Evolutionary conservation across 2,113 vertebrate species (phyloP).

Genomic region (Lipotes vexillifer): DNA sequence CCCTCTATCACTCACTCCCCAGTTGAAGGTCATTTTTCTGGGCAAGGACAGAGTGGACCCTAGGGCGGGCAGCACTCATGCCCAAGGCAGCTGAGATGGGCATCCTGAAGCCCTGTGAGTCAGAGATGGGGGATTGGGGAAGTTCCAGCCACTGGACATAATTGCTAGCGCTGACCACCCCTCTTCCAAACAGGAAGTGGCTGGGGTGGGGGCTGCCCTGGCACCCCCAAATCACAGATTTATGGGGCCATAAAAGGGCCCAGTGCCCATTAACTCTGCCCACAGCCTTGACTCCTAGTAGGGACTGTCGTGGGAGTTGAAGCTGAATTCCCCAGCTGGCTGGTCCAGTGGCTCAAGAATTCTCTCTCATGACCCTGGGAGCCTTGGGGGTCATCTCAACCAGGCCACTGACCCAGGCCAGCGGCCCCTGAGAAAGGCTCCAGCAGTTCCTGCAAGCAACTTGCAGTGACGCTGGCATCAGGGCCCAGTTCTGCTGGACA

Average conservation of each 20-base stretch:
- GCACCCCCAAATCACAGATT: constrained; percentile 58
- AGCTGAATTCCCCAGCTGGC: not conserved
- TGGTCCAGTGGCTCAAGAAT: not conserved
- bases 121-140: constrained; percentile 35
- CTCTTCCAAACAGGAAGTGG: constrained; percentile 73
- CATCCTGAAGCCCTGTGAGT: constrained; percentile 32
- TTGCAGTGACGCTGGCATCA: constrained; percentile 9
- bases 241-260: constrained; percentile 63
- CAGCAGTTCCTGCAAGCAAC: not conserved
- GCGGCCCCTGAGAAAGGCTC: constrained; percentile 24
- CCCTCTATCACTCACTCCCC: not conserved
- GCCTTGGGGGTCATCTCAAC: not conserved
- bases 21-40: not conserved
- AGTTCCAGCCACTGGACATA: constrained; percentile 58
- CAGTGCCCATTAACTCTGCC: constrained; percentile 61
- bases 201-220: constrained; percentile 55
- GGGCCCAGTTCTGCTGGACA: constrained; percentile 21
- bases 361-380: not conserved
- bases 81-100: not conserved
- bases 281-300: constrained; percentile 16
- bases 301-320: not conserved
- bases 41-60: not conserved
- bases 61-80: not conserved
- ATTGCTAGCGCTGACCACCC: constrained; percentile 64
- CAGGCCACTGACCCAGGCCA: not conserved